phyloP scores from a whole-genome alignment of 2,797 vertebrate species.

The Chromis chromis region DNA sequence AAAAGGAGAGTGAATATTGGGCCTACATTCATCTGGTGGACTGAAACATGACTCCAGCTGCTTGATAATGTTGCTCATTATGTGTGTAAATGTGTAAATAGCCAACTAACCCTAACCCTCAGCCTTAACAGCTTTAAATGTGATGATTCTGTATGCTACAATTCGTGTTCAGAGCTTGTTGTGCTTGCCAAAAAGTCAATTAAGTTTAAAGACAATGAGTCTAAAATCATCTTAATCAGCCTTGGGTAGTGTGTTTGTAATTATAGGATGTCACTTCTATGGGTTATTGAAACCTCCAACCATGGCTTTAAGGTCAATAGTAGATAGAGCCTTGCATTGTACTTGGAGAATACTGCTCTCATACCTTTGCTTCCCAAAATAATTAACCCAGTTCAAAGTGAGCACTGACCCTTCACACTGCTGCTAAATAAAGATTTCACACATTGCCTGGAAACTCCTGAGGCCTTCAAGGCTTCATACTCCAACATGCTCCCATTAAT shows the following conservation, averaged over 20 bases:
- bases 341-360: conserved; percentile 6
- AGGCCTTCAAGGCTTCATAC: background rate
- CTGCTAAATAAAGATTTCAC: conserved; percentile 57
- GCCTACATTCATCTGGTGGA: background rate
- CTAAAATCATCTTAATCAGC: background rate
- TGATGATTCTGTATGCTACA: no score
- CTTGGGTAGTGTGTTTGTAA: background rate
- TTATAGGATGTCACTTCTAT: background rate
- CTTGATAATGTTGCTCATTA: background rate
- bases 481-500: background rate
- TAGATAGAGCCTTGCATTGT: background rate
- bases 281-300: background rate
- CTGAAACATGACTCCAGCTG: background rate
- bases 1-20: background rate
- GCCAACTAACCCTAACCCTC: no score
- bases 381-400: conserved; percentile 48
- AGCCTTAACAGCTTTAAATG: no score
- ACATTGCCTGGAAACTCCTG: conserved; percentile 12
- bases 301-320: background rate
- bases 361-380: conserved; percentile 41
- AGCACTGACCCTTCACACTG: conserved; percentile 16
- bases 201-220: background rate
- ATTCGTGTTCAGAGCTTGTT: background rate
- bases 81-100: background rate
- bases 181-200: background rate